A percentile compares a stretch with the other conserved stretches of the same genome.
phyloP scores from a whole-genome alignment of 1,140 invertebrate genomes.

The Thereuonema tuberculata region DNA sequence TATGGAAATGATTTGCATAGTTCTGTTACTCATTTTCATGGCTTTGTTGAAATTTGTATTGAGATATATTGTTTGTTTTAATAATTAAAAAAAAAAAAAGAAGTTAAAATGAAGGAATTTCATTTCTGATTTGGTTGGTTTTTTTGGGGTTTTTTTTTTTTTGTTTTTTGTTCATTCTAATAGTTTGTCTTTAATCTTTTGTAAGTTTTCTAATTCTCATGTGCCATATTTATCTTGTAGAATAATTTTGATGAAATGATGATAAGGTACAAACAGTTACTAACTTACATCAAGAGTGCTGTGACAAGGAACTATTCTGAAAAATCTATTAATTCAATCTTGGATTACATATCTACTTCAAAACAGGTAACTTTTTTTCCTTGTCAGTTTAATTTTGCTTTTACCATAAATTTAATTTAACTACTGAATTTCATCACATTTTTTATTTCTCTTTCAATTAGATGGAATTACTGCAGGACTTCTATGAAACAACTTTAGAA shows the following conservation, averaged over 20 bases:
- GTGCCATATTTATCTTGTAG: constrained; percentile 49
- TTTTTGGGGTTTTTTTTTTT: too few species aligned
- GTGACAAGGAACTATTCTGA: constrained; percentile 99
- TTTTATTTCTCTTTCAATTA: constrained; percentile 29
- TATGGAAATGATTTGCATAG: too few species aligned
- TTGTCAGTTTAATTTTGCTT: too few species aligned
- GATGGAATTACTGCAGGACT: constrained; percentile 99
- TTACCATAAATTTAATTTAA: background rate
- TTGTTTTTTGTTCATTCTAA: too few species aligned
- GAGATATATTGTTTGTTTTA: too few species aligned
- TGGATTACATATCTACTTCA: constrained; percentile 98
- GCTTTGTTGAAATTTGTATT: too few species aligned
- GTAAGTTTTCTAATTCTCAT: too few species aligned
- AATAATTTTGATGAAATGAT: constrained; percentile 95
- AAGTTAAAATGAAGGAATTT: too few species aligned
- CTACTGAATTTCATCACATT: background rate
- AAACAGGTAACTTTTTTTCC: constrained; percentile 63
- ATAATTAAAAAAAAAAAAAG: too few species aligned
- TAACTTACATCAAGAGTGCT: constrained; percentile 96
- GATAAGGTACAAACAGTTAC: constrained; percentile 84
- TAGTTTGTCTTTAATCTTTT: too few species aligned
- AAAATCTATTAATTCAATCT: constrained; percentile 98
- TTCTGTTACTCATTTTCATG: too few species aligned
- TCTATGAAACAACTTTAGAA: constrained; percentile 98
- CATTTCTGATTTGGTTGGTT: too few species aligned